These are phyloP conservation scores for Plutella xylostella DNA, from an alignment of 2,888 invertebrate genomes.

Conservation along the genomic window DNA sequence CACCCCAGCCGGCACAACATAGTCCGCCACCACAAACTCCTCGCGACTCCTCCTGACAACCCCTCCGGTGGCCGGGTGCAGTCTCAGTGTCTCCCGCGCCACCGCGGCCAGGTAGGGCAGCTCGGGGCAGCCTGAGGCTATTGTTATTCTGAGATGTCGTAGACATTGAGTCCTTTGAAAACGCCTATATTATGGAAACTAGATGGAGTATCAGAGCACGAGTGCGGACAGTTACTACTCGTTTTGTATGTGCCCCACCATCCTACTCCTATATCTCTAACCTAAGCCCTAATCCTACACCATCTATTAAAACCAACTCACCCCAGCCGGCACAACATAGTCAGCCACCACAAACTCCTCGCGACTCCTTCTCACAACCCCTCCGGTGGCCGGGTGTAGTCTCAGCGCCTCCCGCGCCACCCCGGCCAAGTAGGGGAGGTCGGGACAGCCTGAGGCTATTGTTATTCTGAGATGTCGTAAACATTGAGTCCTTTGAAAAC, in stretches of 20 bases:
- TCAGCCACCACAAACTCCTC: constrained; percentile 42
- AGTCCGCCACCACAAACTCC: constrained; percentile 43
- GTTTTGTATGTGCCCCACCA: no score
- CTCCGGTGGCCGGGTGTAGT: constrained; percentile 54
- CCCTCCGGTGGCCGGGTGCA: constrained; percentile 54
- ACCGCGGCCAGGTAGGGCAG: constrained; percentile 44
- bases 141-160: no score
- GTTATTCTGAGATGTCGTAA: no score
- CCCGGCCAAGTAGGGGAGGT: constrained; percentile 40
- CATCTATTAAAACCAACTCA: no score
- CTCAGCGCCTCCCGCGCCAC: constrained; percentile 45
- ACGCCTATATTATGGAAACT: no score
- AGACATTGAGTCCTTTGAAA: no score
- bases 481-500: no score
- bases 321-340: constrained; percentile 29
- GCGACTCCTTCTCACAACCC: constrained; percentile 43
- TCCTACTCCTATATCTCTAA: no score
- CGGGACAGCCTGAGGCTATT: constrained; percentile 29
- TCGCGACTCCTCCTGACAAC: constrained; percentile 44
- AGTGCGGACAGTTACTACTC: no score
- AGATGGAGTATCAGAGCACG: no score
- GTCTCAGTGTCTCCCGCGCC: constrained; percentile 42
- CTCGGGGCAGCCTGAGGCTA: constrained; percentile 29
- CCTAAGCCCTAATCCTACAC: no score
- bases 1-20: constrained; percentile 25